These are phyloP conservation scores for Sparidentex hasta DNA, from an alignment of 2,797 vertebrate genomes.

Conservation along the genomic window DNA sequence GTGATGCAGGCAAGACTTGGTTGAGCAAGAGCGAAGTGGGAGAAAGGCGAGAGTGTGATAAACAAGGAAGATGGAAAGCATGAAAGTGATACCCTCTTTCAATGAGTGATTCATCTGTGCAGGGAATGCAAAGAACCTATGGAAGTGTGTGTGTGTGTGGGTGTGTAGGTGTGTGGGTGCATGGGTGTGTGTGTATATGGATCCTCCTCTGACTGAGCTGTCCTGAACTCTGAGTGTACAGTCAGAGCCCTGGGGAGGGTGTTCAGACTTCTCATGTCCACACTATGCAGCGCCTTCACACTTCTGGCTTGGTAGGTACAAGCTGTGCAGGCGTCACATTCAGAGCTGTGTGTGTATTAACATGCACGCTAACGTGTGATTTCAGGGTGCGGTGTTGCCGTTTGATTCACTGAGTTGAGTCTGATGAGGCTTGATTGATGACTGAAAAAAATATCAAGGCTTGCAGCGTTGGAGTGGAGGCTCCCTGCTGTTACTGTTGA, in stretches of 20 bases:
- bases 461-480: constrained; percentile 28
- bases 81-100: constrained; percentile 32
- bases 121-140: constrained; percentile 4
- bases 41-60: constrained; percentile 32
- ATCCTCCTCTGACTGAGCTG: constrained; percentile 55
- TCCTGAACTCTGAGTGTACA: constrained; percentile 77
- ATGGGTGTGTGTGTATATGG: not conserved
- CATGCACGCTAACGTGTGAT: not conserved
- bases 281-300: constrained; percentile 47
- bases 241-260: constrained; percentile 65
- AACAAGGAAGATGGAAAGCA: constrained; percentile 43
- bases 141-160: constrained; percentile 9
- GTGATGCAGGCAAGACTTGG: constrained; percentile 54
- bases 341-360: not conserved
- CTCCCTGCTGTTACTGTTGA: constrained; percentile 58
- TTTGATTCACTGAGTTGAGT: constrained; percentile 44
- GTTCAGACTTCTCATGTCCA: constrained; percentile 54
- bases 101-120: constrained; percentile 8
- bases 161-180: constrained; percentile 1
- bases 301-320: constrained; percentile 52
- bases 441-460: constrained; percentile 45
- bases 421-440: constrained; percentile 70
- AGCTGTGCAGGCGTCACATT: constrained; percentile 58
- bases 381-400: not conserved
- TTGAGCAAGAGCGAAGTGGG: constrained; percentile 51